phyloP scores from a whole-genome alignment of 2,888 invertebrate species.

The Caenorhabditis sp. region DNA sequence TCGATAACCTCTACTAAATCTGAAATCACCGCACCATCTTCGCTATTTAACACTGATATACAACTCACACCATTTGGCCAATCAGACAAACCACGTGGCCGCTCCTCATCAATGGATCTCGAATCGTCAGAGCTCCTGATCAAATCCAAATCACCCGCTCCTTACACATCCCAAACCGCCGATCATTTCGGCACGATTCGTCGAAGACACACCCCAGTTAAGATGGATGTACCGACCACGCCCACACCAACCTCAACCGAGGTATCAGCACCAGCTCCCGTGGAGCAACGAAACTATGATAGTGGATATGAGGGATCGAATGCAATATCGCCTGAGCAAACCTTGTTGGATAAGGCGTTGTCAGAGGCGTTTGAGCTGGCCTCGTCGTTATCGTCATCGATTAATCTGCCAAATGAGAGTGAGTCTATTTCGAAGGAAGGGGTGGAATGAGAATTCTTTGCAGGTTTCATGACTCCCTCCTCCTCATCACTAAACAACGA shows the following conservation, averaged over 20 bases:
- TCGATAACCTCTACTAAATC: not conserved
- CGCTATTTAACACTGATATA: slow-evolving; percentile 13
- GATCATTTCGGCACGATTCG: slow-evolving; percentile 53
- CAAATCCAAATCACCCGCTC: slow-evolving; percentile 45
- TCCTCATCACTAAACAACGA: not conserved
- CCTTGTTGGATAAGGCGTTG: slow-evolving; percentile 14
- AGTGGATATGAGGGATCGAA: slow-evolving; percentile 15
- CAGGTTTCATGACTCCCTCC: slow-evolving; percentile 8
- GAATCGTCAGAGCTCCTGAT: slow-evolving; percentile 43
- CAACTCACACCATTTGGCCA: slow-evolving; percentile 31
- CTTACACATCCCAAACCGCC: slow-evolving; percentile 37
- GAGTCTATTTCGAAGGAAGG: not conserved
- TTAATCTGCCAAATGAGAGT: not conserved
- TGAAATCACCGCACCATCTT: not conserved
- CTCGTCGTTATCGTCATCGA: slow-evolving; percentile 12
- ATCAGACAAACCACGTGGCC: not conserved
- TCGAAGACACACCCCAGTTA: slow-evolving; percentile 23
- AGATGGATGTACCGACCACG: not conserved
- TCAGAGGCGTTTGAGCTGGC: slow-evolving; percentile 23
- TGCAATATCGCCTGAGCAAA: slow-evolving; percentile 9
- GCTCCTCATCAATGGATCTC: slow-evolving; percentile 28
- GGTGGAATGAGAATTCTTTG: not conserved
- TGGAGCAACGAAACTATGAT: slow-evolving; percentile 3
- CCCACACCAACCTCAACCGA: not conserved
- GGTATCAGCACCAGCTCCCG: not conserved